Evolutionary conservation across 2,888 invertebrate species (phyloP).

Genomic region (Bruchidius siliquastri): DNA sequence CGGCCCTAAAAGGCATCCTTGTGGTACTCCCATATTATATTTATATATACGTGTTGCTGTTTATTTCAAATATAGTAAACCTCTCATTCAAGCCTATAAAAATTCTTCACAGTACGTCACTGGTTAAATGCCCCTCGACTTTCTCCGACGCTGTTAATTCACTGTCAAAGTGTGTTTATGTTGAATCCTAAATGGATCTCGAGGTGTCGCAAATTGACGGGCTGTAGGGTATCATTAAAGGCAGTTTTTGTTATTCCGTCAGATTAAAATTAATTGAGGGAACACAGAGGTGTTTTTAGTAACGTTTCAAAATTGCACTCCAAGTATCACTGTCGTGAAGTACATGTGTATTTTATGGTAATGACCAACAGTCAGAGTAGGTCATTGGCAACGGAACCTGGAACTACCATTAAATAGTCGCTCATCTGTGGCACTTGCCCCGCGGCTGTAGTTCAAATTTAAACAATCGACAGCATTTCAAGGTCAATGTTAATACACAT

Average conservation of each 20-base stretch:
- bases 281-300: neutral
- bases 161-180: neutral
- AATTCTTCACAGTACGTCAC: neutral
- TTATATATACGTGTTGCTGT: too few relatives aligned
- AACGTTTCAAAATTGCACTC: neutral
- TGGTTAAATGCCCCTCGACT: neutral
- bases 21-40: too few relatives aligned
- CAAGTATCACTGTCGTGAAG: neutral
- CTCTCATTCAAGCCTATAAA: too few relatives aligned
- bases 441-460: too few relatives aligned
- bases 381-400: too few relatives aligned
- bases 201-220: neutral
- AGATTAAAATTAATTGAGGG: neutral
- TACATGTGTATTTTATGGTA: neutral
- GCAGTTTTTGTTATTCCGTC: neutral
- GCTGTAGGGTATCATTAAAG: neutral
- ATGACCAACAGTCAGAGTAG: neutral
- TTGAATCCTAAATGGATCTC: neutral
- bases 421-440: too few relatives aligned
- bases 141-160: neutral
- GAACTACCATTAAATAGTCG: too few relatives aligned
- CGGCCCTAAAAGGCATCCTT: too few relatives aligned
- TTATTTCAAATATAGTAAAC: too few relatives aligned
- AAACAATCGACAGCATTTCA: too few relatives aligned
- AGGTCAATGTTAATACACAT: too few relatives aligned